Percentiles rank a stretch among this genome's conserved stretches.
Conservation (phyloP, 2,797 vertebrate species). For the Sebastes goodei region DNA sequence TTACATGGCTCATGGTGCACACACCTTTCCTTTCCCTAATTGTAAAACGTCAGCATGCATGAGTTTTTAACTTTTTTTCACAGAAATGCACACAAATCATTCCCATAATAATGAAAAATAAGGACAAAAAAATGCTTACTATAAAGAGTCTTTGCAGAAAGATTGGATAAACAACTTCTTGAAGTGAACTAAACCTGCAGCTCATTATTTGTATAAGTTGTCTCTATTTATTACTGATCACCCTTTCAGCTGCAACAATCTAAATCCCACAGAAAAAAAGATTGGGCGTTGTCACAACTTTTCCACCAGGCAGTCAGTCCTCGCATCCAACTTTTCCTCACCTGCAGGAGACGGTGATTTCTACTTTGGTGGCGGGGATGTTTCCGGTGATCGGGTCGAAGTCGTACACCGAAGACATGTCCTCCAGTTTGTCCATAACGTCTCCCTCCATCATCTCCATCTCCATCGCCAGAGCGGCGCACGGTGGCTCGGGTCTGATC, state of each 20-base stretch:
- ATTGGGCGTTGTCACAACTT: conserved; percentile 65
- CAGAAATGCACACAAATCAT: not conserved
- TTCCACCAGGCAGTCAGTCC: conserved; percentile 1
- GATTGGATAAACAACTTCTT: not conserved
- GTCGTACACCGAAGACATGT: conserved; percentile 91
- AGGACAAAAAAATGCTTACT: not conserved
- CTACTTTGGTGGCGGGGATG: conserved; percentile 95
- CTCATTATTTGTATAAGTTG: not conserved
- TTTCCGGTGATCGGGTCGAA: conserved; percentile 91
- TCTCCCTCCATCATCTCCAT: conserved; percentile 85
- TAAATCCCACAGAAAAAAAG: not conserved
- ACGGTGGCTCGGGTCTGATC: conserved; percentile 71
- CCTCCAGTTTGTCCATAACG: conserved; percentile 89
- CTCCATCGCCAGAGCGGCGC: conserved; percentile 62
- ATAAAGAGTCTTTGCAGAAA: not conserved
- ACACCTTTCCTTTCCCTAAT: not conserved
- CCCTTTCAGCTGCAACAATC: too few relatives aligned
- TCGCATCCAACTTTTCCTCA: conserved; percentile 77
- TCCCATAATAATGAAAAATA: not conserved
- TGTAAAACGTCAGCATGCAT: not conserved
- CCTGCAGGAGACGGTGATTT: conserved; percentile 97
- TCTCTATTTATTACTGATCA: not conserved
- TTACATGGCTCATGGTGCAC: not conserved
- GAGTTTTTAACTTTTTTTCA: not conserved
- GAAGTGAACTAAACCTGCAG: not conserved